A percentile compares a stretch with the other conserved stretches of the same genome.
Evolutionary conservation across 1,140 invertebrate species (phyloP).

Genomic region (Drosophila bifasciata): DNA sequence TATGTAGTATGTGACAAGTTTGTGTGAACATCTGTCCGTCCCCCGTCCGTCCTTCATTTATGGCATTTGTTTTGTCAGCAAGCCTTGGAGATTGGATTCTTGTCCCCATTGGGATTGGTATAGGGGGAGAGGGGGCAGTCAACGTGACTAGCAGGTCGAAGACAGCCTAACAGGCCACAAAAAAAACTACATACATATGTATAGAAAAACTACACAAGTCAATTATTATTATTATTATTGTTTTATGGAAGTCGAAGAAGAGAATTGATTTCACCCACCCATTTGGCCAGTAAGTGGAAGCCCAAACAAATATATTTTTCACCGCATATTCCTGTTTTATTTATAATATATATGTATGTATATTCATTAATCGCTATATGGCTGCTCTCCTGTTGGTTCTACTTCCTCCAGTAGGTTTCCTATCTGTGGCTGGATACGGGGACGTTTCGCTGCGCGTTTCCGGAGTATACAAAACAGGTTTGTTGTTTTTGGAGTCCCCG

Average conservation of each 20-base stretch:
- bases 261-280: conserved; percentile 45
- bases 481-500: no score
- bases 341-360: no score
- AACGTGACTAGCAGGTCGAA: conserved; percentile 59
- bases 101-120: conserved; percentile 19
- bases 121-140: background rate
- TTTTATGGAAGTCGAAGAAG: conserved; percentile 3
- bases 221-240: conserved; percentile 75
- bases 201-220: conserved; percentile 64
- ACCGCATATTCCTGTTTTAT: no score
- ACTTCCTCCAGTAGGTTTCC: background rate
- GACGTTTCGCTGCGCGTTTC: background rate
- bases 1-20: conserved; percentile 55
- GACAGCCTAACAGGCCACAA: conserved; percentile 8
- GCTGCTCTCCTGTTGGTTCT: background rate
- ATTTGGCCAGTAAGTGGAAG: conserved; percentile 50
- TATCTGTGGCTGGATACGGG: background rate
- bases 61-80: conserved; percentile 77
- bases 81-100: conserved; percentile 72
- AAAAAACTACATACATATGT: conserved; percentile 3
- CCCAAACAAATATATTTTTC: background rate
- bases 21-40: conserved; percentile 50
- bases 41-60: conserved; percentile 68
- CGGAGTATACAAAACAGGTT: no score
- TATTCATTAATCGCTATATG: background rate